Conservation (phyloP, 2,888 invertebrate genomes). For the Saturnia pavonia region DNA sequence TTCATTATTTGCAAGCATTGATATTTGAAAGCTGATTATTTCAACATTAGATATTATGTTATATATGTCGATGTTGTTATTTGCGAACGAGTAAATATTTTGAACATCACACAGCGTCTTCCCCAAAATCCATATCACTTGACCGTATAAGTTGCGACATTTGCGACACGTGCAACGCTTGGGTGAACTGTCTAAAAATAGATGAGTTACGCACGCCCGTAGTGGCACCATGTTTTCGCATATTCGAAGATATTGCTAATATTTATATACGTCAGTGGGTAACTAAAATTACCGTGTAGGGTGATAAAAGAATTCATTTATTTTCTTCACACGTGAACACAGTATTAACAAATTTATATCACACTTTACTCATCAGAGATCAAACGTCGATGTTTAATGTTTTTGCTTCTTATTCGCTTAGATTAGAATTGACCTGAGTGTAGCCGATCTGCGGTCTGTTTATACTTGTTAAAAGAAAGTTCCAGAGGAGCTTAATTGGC, state of each 20-base stretch:
- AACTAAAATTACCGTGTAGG: too few species aligned
- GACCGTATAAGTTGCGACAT: slow-evolving; percentile 5
- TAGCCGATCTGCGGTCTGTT: too few species aligned
- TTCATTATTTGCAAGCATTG: background rate
- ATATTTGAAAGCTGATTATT: background rate
- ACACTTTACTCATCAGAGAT: too few species aligned
- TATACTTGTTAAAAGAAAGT: too few species aligned
- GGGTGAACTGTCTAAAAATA: background rate
- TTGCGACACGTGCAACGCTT: background rate
- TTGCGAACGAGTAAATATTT: background rate
- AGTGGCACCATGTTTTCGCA: background rate
- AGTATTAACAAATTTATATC: too few species aligned
- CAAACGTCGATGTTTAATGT: too few species aligned
- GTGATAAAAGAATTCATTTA: too few species aligned
- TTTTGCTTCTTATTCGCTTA: too few species aligned
- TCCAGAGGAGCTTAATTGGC: too few species aligned
- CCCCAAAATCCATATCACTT: slow-evolving; percentile 8
- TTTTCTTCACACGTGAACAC: too few species aligned
- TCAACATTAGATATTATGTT: background rate
- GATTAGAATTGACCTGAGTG: too few species aligned
- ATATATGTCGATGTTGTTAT: background rate
- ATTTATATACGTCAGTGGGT: too few species aligned
- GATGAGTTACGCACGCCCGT: background rate
- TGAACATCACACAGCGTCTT: background rate
- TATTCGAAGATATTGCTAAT: background rate